Evolutionary conservation across 2,797 vertebrate genomes (phyloP), one percentile per base, ranked within the genome.

Genomic region (Enteromius anoplus): DNA sequence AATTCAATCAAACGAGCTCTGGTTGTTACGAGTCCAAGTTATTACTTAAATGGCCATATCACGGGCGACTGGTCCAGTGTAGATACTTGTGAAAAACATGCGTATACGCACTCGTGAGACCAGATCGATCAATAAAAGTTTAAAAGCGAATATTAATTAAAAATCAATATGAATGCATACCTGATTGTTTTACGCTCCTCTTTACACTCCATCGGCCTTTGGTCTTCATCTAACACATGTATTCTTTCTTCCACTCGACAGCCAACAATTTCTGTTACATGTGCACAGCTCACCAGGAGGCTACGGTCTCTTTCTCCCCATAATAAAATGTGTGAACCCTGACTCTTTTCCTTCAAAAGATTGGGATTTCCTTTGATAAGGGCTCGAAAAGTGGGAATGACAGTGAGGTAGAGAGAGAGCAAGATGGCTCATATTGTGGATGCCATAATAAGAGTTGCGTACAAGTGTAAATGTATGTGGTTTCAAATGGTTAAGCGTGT

Each of bases 1-100:
- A 92, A 93, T 91, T 90, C 92, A 93, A 93, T 95, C 90, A 88
- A 88, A 89, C 85, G 85, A 86, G 86, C 88, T 85, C 90, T 88
- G 32, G 51, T 91, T 92, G 92, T 87, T 91, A 91, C 91, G 87
- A 88, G 90, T 89, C 11, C 29, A 88, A 88, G 91, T 94, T 93
- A 93, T 94, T 93, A 92, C 89, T 92, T 91, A 91, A 93, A 94
- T 92, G 91, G 70, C 12, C 64, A 69, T 32, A 26, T 40, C 64
- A 40, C 3, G 3, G 26, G 26, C 8, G 11, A 29, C 32, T 29
- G 32, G 29, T 72, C 62, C 26, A 47, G 53, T 40, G 51, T 55
- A 80, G 32, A 75, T 34, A 65, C 45, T 53, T 55, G 49, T 80
- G 70, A 73, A 72, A 80, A 34, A 34, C 53, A 53, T 5, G 64